Evolutionary conservation across 2,113 vertebrate genomes (phyloP).

Genomic region (Daubentonia madagascariensis): DNA sequence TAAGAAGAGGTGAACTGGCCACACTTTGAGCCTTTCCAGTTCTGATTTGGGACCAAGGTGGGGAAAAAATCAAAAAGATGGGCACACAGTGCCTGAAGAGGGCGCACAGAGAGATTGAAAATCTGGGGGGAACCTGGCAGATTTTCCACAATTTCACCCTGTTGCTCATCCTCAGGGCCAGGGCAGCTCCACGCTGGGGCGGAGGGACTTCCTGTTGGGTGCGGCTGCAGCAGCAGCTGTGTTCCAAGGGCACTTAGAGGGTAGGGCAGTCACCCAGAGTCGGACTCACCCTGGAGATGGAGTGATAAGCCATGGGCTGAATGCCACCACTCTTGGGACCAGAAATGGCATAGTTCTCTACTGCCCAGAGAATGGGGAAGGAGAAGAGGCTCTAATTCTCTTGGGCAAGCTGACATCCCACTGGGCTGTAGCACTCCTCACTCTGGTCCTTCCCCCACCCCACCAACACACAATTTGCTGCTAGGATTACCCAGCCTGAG

Average conservation of each 20-base stretch:
- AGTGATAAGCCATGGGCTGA: not conserved
- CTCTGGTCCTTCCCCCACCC: no score
- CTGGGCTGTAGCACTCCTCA: not conserved
- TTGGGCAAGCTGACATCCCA: not conserved
- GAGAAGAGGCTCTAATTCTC: not conserved
- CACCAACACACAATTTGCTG: not conserved
- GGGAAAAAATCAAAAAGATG: not conserved
- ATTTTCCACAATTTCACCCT: not conserved
- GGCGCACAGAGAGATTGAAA: not conserved
- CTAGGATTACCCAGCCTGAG: not conserved
- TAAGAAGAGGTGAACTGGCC: not conserved
- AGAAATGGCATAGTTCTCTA: not conserved
- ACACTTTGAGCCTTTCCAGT: not conserved
- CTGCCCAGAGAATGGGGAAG: not conserved
- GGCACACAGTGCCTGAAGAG: not conserved
- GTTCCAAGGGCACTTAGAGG: not conserved
- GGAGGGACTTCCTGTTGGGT: constrained; percentile 33
- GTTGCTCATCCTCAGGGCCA: not conserved
- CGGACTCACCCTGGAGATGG: constrained; percentile 14
- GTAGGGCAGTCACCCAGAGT: not conserved
- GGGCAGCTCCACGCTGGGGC: not conserved
- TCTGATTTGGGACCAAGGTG: not conserved
- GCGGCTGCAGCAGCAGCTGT: not conserved
- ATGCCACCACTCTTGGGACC: not conserved
- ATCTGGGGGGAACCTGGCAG: not conserved